These are phyloP conservation scores for Selenia dentaria DNA, from an alignment of 2,888 invertebrate genomes.

Conservation along the genomic window DNA sequence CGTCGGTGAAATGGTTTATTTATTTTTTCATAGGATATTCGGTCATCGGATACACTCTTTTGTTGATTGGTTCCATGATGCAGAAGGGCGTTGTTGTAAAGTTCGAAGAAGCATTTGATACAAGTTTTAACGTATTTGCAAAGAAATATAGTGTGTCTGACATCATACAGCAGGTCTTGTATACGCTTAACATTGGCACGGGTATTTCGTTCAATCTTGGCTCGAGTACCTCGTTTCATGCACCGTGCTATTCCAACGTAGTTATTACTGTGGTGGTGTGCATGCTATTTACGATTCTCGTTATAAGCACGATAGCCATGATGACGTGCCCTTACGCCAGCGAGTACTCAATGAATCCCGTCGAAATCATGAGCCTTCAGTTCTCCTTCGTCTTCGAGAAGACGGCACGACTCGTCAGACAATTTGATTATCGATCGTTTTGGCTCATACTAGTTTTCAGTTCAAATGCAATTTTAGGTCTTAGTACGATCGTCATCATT, in stretches of 20 bases:
- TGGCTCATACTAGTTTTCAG: conserved; percentile 57
- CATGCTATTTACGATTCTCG: conserved; percentile 41
- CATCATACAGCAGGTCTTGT: conserved; percentile 48
- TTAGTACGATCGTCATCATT: conserved; percentile 46
- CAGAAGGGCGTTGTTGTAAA: conserved; percentile 65
- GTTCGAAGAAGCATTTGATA: conserved; percentile 57
- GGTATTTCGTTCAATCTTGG: conserved; percentile 59
- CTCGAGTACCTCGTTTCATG: conserved; percentile 55
- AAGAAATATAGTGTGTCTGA: conserved; percentile 39
- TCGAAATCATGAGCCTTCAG: conserved; percentile 35
- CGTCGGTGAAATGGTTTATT: conserved; percentile 50
- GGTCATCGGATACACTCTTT: conserved; percentile 42
- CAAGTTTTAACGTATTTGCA: conserved; percentile 48
- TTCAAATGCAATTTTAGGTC: conserved; percentile 44
- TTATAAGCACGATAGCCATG: conserved; percentile 52
- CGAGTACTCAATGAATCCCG: conserved; percentile 41
- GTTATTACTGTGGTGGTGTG: conserved; percentile 52
- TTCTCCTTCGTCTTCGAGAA: conserved; percentile 59
- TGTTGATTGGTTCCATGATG: conserved; percentile 64
- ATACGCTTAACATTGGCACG: conserved; percentile 55
- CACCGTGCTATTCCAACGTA: conserved; percentile 63
- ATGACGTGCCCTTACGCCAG: conserved; percentile 65
- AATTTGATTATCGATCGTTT: conserved; percentile 45
- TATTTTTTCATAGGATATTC: conserved; percentile 48
- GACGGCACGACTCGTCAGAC: conserved; percentile 55